Base-by-base conservation (phyloP, 1,140 invertebrate species). In the Apolygus lucorum region DNA sequence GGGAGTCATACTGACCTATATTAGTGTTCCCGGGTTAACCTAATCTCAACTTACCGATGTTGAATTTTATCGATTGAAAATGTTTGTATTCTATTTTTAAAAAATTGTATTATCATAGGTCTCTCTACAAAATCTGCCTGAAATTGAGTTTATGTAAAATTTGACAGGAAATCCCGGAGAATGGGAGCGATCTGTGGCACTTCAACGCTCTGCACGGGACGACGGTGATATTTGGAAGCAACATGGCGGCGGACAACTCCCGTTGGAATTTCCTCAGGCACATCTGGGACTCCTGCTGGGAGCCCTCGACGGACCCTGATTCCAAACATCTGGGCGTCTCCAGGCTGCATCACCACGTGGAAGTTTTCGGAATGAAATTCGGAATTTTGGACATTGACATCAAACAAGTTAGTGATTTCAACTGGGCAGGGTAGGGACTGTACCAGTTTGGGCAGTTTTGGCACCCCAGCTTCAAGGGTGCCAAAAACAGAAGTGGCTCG, bases 141-240 rank as follows among this genome's bases (percentile, higher is more conserved):
- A n/a, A n/a, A n/a, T n/a, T n/a, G n/a, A n/a, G n/a, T n/a, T n/a
- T n/a, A n/a, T n/a, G n/a, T n/a, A n/a, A n/a, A n/a, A n/a, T n/a
- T n/a, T n/a, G 1, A 21, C 77, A 95, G 89, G 93, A 96, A 76
- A 91, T 96, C 54, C 92, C 93, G 0, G 93, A 96, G 79, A 96
- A 96, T 75, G 93, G 92, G 0, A 90, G 92, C 0, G 93, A 96
- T 76, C 80, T 89, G 1, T 87, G 88, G 0, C 93, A 96, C 77
- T 80, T 96, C 13, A 84, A 83, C 65, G 84, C 87, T 0, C 82
- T 96, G 0, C 93, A 96, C 73, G 84, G 83, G 26, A 79, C 84
- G 22, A 76, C 82, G 29, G 77, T 89, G 74, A 73, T 91, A 42
- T 74, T 83, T 26, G 83, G 86, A 28, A 77, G 82, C 0, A 78